Evolutionary conservation across 2,888 invertebrate genomes (phyloP), one percentile per base, ranked within the genome.

Genomic region (Brachyptera putata): DNA sequence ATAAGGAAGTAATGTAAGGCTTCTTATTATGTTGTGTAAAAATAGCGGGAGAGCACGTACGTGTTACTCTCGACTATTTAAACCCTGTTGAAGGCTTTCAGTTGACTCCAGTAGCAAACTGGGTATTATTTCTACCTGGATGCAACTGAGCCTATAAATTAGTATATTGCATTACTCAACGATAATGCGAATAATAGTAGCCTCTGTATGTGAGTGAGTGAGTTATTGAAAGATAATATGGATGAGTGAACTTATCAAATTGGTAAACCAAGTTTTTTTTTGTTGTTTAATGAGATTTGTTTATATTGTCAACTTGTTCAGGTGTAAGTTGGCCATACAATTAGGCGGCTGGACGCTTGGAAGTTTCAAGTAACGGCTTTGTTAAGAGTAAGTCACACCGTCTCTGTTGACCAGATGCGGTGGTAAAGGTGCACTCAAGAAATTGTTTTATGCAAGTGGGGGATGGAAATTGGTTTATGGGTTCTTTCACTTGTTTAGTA

Each of bases 401-500:
- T n/a, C n/a, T 61, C 63, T 60, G 63, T 63, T 63, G 63, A 63
- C 57, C 60, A 46, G 62, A 63, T 43, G 24, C 25, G 39, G 43
- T 46, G 34, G 53, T 30, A 50, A 21, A 34, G 14, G 39, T 43
- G 43, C 62, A 59, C 59, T 60, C 60, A 49, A 53, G 57, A 53
- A 50, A 58, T 61, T 61, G 43, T 58, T 59, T 61, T 53, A 34
- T 41, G 59, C 61, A 61, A 61, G 61, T 56, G 58, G 63, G 63
- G 63, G 59, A 58, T 63, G 59, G 63, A 63, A 63, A 59, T 61
- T 59, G 63, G 63, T 63, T 56, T 61, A 61, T 55, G 63, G 63
- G 58, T 63, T 59, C 63, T 63, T 61, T 58, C 63, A 63, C 58
- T 60, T 63, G 60, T 58, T 63, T 56, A 57, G 57, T 57, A 57